These are phyloP conservation scores for Ochotona princeps DNA, from an alignment of 2,113 vertebrate genomes.

Conservation along the genomic window DNA sequence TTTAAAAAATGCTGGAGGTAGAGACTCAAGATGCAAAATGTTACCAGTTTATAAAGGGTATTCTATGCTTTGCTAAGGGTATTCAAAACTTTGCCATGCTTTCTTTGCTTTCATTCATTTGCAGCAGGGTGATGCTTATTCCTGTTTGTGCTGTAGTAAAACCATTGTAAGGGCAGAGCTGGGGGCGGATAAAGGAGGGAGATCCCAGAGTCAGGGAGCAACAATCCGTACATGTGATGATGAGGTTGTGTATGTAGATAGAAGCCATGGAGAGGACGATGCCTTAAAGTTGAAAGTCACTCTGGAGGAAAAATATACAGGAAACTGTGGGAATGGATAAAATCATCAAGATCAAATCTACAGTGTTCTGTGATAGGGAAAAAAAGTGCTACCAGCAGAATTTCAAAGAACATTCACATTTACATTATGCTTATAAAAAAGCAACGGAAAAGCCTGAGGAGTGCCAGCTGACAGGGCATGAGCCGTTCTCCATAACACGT, in stretches of 20 bases:
- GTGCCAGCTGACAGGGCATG: too few species aligned
- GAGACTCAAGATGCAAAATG: not conserved
- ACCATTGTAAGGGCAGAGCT: constrained; percentile 11
- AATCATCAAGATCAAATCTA: not conserved
- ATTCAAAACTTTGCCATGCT: not conserved
- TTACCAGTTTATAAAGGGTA: not conserved
- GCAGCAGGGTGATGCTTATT: not conserved
- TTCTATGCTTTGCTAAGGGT: constrained; percentile 11
- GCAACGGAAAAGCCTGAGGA: not conserved
- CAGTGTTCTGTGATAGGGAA: not conserved
- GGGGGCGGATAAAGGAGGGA: not conserved
- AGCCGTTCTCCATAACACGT: not conserved
- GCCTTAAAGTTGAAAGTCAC: constrained; percentile 24
- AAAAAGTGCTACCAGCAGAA: not conserved
- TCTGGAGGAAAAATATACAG: constrained; percentile 37
- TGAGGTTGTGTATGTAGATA: constrained; percentile 4
- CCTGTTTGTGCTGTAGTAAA: constrained; percentile 27
- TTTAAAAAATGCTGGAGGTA: not conserved
- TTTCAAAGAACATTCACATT: not conserved
- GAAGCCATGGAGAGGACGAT: not conserved
- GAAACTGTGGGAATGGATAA: not conserved
- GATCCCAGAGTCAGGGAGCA: constrained; percentile 18
- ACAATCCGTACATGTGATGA: not conserved
- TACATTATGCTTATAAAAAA: not conserved
- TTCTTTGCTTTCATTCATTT: constrained; percentile 27